A percentile compares a stretch with the other conserved stretches of the same genome.
These are phyloP conservation scores for Brachirus orientalis DNA, from an alignment of 2,113 vertebrate genomes.

Conservation along the genomic window DNA sequence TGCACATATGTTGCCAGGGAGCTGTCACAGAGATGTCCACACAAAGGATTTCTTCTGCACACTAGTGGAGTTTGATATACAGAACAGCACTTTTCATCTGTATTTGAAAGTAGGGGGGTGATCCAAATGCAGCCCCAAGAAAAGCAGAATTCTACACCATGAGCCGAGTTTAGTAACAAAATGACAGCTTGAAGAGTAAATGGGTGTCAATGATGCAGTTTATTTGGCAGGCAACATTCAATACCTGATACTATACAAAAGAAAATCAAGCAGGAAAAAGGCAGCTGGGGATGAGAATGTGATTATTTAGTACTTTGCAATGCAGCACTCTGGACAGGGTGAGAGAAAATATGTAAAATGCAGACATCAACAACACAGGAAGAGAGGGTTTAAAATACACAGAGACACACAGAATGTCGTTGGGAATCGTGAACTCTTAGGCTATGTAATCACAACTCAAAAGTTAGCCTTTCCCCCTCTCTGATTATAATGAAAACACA, in stretches of 20 bases:
- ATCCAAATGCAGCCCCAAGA: conserved; percentile 63
- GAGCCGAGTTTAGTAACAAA: conserved; percentile 56
- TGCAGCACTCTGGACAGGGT: background rate
- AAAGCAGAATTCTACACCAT: conserved; percentile 46
- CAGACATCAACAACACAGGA: conserved; percentile 12
- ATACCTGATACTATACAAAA: conserved; percentile 40
- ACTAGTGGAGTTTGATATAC: conserved; percentile 74
- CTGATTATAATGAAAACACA: conserved; percentile 22
- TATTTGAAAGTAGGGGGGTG: conserved; percentile 69
- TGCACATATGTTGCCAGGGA: conserved; percentile 76
- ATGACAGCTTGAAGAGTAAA: conserved; percentile 62
- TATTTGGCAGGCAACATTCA: conserved; percentile 16
- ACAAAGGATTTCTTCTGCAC: conserved; percentile 73
- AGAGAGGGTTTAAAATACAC: background rate
- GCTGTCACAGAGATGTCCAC: conserved; percentile 77
- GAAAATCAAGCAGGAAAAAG: conserved; percentile 33
- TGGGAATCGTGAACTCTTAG: background rate
- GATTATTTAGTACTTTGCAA: conserved; percentile 41
- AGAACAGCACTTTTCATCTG: conserved; percentile 59
- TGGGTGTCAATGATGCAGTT: conserved; percentile 39
- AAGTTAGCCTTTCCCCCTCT: background rate
- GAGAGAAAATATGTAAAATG: conserved; percentile 10
- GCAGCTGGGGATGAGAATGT: conserved; percentile 9
- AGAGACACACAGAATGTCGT: conserved; percentile 2
- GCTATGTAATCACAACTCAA: background rate